A percentile compares a stretch with the other conserved stretches of the same genome.
phyloP scores from a whole-genome alignment of 2,888 invertebrate species.

The Dynastes grantii region DNA sequence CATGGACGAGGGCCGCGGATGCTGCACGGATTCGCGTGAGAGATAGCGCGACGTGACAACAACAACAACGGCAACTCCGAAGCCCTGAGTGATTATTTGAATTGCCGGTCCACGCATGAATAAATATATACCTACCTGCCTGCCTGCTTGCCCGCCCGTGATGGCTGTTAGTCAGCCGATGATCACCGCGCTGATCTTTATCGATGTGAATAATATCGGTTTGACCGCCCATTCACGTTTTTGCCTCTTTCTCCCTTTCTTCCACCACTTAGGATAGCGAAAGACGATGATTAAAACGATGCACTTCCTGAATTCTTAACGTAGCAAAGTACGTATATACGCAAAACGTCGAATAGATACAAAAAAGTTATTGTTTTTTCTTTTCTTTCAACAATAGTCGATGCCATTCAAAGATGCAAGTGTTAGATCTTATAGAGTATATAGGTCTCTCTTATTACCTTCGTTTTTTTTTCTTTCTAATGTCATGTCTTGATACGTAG shows the following conservation, averaged over 20 bases:
- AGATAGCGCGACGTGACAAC: slow-evolving; percentile 42
- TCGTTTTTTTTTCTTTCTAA: too few relatives aligned
- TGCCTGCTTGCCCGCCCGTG: background rate
- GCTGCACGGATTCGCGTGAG: slow-evolving; percentile 30
- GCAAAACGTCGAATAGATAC: too few relatives aligned
- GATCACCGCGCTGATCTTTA: slow-evolving; percentile 4
- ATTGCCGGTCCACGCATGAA: slow-evolving; percentile 49
- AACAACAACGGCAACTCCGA: background rate
- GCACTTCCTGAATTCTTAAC: too few relatives aligned
- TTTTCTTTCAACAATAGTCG: too few relatives aligned
- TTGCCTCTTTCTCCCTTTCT: background rate
- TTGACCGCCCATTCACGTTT: slow-evolving; percentile 10
- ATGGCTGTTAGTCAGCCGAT: slow-evolving; percentile 7
- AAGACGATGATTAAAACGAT: too few relatives aligned
- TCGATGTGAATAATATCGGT: slow-evolving; percentile 2
- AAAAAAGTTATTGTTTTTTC: too few relatives aligned
- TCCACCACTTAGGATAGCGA: too few relatives aligned
- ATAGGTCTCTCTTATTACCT: too few relatives aligned
- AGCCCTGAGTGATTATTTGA: slow-evolving; percentile 43
- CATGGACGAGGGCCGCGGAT: background rate
- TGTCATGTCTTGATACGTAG: too few relatives aligned
- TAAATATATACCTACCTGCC: slow-evolving; percentile 35
- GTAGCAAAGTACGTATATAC: too few relatives aligned
- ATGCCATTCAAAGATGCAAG: too few relatives aligned
- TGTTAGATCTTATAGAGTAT: too few relatives aligned